Base-by-base conservation (phyloP, 2,113 vertebrate genomes). In the Apodemus sylvaticus region DNA sequence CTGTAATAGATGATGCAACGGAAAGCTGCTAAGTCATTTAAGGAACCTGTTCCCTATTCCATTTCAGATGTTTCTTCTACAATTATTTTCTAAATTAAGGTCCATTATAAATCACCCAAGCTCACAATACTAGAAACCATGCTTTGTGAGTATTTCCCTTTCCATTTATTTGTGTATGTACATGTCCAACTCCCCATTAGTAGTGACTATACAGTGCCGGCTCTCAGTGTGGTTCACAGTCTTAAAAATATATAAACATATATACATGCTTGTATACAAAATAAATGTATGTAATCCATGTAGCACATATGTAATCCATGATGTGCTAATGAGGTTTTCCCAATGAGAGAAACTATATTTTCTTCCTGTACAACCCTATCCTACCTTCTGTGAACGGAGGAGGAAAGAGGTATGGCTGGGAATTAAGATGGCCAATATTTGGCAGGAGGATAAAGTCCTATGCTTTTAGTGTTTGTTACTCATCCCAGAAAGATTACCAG, bases 21-120 rank as follows among this genome's bases (percentile, higher is more conserved):
- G 60, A 90, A 97, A 94, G 78, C 97, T 96, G 70, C 77, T 88
- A 93, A 96, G 95, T 81, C 88, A 96, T 53, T 97, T 96, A 86
- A 94, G 71, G 95, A 97, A 94, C 92, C 83, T 81, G 0, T 13
- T 97, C 70, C 78, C 79, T 96, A 10, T 92, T 96, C 70, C 76
- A 58, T 88, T 90, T 97, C 66, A 92, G 60, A 92, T 87, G 12
- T 92, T 85, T 85, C 81, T 86, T 48, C 79, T 70, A 86, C 58
- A 45, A 20, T 31, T 70, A 91, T 24, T 29, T 76, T 70, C 42
- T 68, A 78, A 81, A 31, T 94, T 58, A 39, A 58, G 68, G 70
- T 11, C 24, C 48, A 83, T 70, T 53, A 66, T 42, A 66, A 20
- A 31, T 24, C 60, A 77, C 3, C 48, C 66, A 78, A 85, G 42